These are phyloP conservation scores for Mesocricetus auratus DNA, from an alignment of 2,113 vertebrate genomes.

Conservation along the genomic window DNA sequence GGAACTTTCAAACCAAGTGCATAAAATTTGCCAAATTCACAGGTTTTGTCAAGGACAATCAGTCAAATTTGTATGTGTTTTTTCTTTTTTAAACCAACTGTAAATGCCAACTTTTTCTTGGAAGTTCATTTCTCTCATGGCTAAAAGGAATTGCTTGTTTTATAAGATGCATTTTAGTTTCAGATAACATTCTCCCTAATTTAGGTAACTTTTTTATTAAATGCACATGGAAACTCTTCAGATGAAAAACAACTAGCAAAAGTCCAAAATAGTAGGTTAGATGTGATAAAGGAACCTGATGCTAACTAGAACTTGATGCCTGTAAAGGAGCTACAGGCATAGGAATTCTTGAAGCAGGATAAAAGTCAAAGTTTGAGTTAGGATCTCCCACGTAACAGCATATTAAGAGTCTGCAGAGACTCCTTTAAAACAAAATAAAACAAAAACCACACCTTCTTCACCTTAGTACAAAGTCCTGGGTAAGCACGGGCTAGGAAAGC, in stretches of 20 bases:
- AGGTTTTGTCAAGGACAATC: conserved; percentile 86
- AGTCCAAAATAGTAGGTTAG: conserved; percentile 76
- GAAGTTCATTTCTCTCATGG: conserved; percentile 75
- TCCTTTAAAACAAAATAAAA: background rate
- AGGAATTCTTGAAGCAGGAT: conserved; percentile 74
- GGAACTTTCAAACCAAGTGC: conserved; percentile 81
- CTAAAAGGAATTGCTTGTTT: conserved; percentile 83
- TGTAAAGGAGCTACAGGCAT: conserved; percentile 51
- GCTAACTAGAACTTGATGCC: conserved; percentile 76
- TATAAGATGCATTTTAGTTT: conserved; percentile 82
- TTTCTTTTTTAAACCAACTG: conserved; percentile 81
- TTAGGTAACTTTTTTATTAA: conserved; percentile 85
- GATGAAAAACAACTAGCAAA: conserved; percentile 74
- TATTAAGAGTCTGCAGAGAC: background rate
- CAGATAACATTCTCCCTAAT: conserved; percentile 82
- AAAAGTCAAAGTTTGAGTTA: conserved; percentile 60
- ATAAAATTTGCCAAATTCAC: conserved; percentile 82
- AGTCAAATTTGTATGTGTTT: conserved; percentile 73
- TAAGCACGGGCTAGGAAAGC: conserved; percentile 20
- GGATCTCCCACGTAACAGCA: conserved; percentile 1
- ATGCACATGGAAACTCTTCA: conserved; percentile 84
- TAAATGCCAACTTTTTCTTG: conserved; percentile 86
- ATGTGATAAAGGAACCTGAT: conserved; percentile 69
- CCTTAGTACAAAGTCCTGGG: background rate
- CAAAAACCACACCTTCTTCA: background rate